phyloP scores from a whole-genome alignment of 2,113 vertebrate genomes.

The Burhinus bistriatus region DNA sequence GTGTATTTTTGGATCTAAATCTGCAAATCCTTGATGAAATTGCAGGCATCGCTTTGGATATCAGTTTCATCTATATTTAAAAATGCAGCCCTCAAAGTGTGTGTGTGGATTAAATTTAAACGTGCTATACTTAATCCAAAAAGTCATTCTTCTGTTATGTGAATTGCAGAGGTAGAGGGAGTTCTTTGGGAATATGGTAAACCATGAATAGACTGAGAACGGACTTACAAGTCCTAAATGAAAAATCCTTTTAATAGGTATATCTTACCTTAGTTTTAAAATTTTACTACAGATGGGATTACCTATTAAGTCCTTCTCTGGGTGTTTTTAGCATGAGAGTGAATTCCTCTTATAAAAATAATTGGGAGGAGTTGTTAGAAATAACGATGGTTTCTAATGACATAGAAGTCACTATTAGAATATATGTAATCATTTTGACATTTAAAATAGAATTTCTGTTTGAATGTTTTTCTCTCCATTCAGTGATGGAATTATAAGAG shows the following conservation, averaged over 20 bases:
- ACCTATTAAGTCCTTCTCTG: not conserved
- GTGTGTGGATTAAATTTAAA: not conserved
- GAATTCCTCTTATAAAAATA: not conserved
- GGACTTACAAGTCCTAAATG: not conserved
- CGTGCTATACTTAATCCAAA: not conserved
- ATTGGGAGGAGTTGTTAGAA: not conserved
- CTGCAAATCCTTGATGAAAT: not conserved
- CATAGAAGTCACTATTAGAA: not conserved
- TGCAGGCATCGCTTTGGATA: not conserved
- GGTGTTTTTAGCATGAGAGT: not conserved
- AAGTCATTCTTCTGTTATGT: not conserved
- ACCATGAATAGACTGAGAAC: not conserved
- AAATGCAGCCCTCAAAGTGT: not conserved
- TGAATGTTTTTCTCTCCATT: conserved; percentile 12
- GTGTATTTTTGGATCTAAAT: not conserved
- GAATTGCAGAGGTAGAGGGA: not conserved
- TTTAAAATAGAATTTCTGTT: not conserved
- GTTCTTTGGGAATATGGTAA: not conserved
- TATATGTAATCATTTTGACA: not conserved
- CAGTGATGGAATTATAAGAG: conserved; percentile 93
- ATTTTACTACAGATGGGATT: not conserved
- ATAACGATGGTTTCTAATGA: not conserved
- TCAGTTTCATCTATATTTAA: not conserved
- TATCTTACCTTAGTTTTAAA: not conserved
- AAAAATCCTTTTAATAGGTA: not conserved